A percentile compares a stretch with the other conserved stretches of the same genome.
Conservation (phyloP, 2,888 invertebrate genomes). For the Phrixothrix hirtus region DNA sequence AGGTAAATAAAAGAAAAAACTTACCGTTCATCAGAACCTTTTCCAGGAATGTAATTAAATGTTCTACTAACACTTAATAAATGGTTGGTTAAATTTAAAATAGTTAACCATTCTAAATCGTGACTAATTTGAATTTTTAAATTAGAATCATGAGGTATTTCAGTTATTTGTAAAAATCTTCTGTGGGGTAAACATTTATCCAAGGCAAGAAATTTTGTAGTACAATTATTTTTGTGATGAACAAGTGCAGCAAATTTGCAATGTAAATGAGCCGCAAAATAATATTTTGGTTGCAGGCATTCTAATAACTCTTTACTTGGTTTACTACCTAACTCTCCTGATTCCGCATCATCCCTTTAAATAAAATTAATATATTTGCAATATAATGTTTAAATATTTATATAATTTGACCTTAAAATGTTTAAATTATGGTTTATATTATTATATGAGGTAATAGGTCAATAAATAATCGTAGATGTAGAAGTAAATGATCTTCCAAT, state of each 20-base stretch:
- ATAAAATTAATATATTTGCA: too few species aligned
- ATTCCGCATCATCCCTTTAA: conserved; percentile 79
- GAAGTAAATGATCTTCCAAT: too few species aligned
- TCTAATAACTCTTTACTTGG: conserved; percentile 82
- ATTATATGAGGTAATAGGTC: too few species aligned
- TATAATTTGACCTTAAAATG: too few species aligned
- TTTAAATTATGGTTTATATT: too few species aligned
- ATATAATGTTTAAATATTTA: too few species aligned
- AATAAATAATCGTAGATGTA: too few species aligned
- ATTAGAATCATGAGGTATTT: conserved; percentile 62
- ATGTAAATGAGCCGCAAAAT: conserved; percentile 98
- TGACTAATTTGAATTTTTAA: conserved; percentile 66
- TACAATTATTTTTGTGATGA: conserved; percentile 65
- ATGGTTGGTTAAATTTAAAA: conserved; percentile 87
- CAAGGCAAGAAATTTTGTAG: conserved; percentile 88
- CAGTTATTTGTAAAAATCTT: conserved; percentile 83
- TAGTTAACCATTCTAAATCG: conserved; percentile 93
- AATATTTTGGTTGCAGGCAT: conserved; percentile 80
- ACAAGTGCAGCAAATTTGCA: conserved; percentile 92
- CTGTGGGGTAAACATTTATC: conserved; percentile 93
- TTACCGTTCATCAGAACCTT: too few species aligned
- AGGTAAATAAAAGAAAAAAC: too few species aligned
- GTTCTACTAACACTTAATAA: conserved; percentile 73
- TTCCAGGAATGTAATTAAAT: conserved; percentile 83
- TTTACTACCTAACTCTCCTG: conserved; percentile 82